These are phyloP conservation scores for Meiosimyza decipiens DNA, from an alignment of 2,888 invertebrate species.

Conservation along the genomic window DNA sequence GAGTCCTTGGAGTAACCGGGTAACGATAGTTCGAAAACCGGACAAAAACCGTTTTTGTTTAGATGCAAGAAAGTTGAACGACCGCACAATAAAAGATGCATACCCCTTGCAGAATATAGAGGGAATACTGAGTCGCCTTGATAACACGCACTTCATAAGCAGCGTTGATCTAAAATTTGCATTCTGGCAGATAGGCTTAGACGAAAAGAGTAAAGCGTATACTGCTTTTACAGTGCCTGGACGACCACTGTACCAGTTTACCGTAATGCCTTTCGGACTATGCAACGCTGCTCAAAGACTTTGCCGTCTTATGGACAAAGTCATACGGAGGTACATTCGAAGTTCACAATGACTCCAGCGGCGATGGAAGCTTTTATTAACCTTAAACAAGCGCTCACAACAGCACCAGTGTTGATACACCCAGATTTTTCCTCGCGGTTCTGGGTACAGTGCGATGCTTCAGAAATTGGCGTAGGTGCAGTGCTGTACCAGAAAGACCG, in stretches of 20 bases:
- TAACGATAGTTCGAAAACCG: conserved; percentile 22
- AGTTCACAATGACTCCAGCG: conserved; percentile 9
- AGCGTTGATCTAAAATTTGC: conserved; percentile 44
- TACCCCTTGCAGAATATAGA: too few relatives aligned
- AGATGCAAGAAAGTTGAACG: not conserved
- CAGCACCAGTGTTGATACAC: conserved; percentile 11
- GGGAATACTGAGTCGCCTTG: conserved; percentile 21
- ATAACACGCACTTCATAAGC: conserved; percentile 48
- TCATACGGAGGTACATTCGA: conserved; percentile 29
- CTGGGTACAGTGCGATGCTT: too few relatives aligned
- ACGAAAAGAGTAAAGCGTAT: conserved; percentile 26
- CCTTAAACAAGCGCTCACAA: conserved; percentile 18
- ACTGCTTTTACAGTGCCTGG: conserved; percentile 40
- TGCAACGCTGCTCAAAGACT: conserved; percentile 18
- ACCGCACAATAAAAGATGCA: too few relatives aligned
- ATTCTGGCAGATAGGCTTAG: conserved; percentile 35
- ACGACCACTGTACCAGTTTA: conserved; percentile 37
- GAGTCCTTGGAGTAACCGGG: not conserved
- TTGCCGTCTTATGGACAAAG: conserved; percentile 43
- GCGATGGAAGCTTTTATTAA: conserved; percentile 23
- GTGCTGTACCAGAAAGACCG: too few relatives aligned
- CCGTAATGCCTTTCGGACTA: conserved; percentile 32
- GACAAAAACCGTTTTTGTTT: conserved; percentile 32
- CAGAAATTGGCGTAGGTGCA: too few relatives aligned
- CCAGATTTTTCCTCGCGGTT: not conserved